These are phyloP conservation scores for Ennomos quercinarius DNA, from an alignment of 2,888 invertebrate genomes.

Conservation along the genomic window DNA sequence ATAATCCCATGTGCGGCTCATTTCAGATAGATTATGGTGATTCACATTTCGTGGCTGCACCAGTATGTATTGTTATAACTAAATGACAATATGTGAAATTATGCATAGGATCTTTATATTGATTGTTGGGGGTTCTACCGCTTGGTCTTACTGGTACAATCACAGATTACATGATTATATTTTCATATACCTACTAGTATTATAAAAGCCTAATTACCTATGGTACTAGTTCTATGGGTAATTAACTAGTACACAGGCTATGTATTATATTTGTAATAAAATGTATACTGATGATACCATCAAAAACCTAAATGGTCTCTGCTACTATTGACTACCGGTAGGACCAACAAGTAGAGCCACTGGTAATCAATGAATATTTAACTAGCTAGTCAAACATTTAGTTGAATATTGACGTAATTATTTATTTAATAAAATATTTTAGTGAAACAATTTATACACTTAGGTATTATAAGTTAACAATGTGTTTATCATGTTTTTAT, in stretches of 20 bases:
- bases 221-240: too few relatives aligned
- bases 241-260: too few relatives aligned
- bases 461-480: slow-evolving; percentile 50
- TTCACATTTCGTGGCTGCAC: slow-evolving; percentile 9
- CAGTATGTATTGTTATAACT: slow-evolving; percentile 33
- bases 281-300: too few relatives aligned
- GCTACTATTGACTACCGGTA: too few relatives aligned
- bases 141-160: too few relatives aligned
- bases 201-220: too few relatives aligned
- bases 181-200: too few relatives aligned
- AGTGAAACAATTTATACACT: slow-evolving; percentile 49
- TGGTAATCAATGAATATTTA: slow-evolving; percentile 5
- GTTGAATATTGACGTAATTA: slow-evolving; percentile 41
- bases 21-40: neutral
- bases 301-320: too few relatives aligned
- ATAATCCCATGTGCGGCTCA: neutral
- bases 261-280: too few relatives aligned
- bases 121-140: too few relatives aligned
- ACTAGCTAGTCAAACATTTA: slow-evolving; percentile 69
- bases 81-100: slow-evolving; percentile 38
- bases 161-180: too few relatives aligned
- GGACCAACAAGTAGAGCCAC: too few relatives aligned
- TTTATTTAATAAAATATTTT: slow-evolving; percentile 51
- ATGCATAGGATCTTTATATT: slow-evolving; percentile 31
- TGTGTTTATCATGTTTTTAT: slow-evolving; percentile 66